These are phyloP conservation scores for Venustoraphidia nigricollis DNA, from an alignment of 2,888 invertebrate species.

Conservation along the genomic window DNA sequence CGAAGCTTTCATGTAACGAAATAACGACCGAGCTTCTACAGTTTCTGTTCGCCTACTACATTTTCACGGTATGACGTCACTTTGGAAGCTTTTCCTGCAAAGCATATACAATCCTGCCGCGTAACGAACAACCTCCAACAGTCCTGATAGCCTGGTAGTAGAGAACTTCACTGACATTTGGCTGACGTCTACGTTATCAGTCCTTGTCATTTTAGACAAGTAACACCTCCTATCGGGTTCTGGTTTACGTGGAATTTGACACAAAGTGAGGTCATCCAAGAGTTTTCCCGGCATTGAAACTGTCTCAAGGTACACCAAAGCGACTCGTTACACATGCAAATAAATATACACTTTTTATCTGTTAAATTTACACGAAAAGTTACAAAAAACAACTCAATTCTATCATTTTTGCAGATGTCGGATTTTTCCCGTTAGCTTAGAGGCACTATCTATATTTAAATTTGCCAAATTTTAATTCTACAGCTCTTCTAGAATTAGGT, in stretches of 20 bases:
- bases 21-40: not conserved
- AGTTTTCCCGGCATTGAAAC: not conserved
- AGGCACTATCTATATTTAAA: too few species aligned
- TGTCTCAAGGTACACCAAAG: too few species aligned
- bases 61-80: slow-evolving; percentile 3
- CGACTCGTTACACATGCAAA: too few species aligned
- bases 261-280: slow-evolving; percentile 7
- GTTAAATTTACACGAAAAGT: too few species aligned
- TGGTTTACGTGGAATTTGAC: slow-evolving; percentile 2
- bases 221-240: not conserved
- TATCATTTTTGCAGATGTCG: too few species aligned
- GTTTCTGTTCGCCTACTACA: not conserved
- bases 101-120: not conserved
- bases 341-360: too few species aligned
- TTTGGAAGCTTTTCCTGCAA: not conserved
- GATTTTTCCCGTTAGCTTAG: too few species aligned
- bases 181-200: slow-evolving; percentile 3
- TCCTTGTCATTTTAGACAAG: slow-evolving; percentile 1
- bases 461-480: too few species aligned
- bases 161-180: slow-evolving; percentile 4
- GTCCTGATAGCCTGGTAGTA: slow-evolving; percentile 1
- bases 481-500: too few species aligned
- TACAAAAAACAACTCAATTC: too few species aligned
- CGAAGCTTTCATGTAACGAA: too few species aligned
- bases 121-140: not conserved